Percentiles rank a stretch among this genome's conserved stretches.
phyloP scores from a whole-genome alignment of 1,140 invertebrate genomes.

The Zaprionus camerounensis region DNA sequence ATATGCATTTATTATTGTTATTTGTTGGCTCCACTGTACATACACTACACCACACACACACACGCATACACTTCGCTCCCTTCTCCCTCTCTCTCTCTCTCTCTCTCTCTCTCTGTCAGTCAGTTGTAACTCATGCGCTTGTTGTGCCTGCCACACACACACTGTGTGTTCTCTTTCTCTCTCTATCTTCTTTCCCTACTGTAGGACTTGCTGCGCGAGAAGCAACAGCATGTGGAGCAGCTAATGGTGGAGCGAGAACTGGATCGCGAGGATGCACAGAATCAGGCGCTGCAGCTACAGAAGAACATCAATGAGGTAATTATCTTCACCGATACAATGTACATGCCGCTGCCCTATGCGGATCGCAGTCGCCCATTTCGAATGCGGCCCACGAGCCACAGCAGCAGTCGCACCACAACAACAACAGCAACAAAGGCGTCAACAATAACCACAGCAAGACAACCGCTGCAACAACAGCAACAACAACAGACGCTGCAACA shows the following conservation, averaged over 20 bases:
- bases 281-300: slow-evolving; percentile 85
- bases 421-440: slow-evolving; percentile 16
- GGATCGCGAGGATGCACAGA: slow-evolving; percentile 91
- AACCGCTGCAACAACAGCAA: slow-evolving; percentile 43
- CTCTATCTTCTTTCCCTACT: slow-evolving; percentile 4
- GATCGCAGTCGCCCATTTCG: slow-evolving; percentile 70
- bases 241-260: slow-evolving; percentile 95
- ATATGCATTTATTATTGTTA: slow-evolving; percentile 11
- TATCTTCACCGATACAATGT: slow-evolving; percentile 83
- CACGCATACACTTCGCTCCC: slow-evolving; percentile 15
- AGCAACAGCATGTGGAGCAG: slow-evolving; percentile 96
- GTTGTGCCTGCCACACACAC: slow-evolving; percentile 37
- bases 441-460: slow-evolving; percentile 36
- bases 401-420: slow-evolving; percentile 43
- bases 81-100: slow-evolving; percentile 21
- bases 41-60: slow-evolving; percentile 18
- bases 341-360: slow-evolving; percentile 74
- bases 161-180: slow-evolving; percentile 33
- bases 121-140: slow-evolving; percentile 65
- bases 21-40: slow-evolving; percentile 34
- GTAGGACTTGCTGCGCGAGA: slow-evolving; percentile 95
- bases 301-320: slow-evolving; percentile 84
- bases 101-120: slow-evolving; percentile 5
- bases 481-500: slow-evolving; percentile 40
- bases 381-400: slow-evolving; percentile 29